Evolutionary conservation across 2,888 invertebrate species (phyloP), one percentile per base, ranked within the genome.

Genomic region (Lucinisca nassula): DNA sequence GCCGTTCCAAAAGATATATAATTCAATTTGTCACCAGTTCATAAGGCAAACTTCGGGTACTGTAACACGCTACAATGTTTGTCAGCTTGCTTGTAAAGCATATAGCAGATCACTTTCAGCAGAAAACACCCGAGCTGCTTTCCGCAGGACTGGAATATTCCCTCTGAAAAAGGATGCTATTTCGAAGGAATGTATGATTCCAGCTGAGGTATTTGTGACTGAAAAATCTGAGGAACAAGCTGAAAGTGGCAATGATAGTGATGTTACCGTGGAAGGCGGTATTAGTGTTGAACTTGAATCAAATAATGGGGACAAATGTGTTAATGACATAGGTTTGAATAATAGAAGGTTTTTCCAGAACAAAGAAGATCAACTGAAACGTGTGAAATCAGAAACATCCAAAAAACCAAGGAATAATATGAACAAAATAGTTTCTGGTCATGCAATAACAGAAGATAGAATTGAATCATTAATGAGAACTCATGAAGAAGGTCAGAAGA

Each of bases 1-100:
- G n/a, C n/a, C n/a, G n/a, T n/a, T n/a, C n/a, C 49, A 90, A 45
- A 67, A 49, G 51, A 81, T 85, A n/a, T 90, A 83, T 35, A 80
- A 88, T 61, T 27, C 35, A 37, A 17, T 51, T 27, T 84, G 86
- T 45, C 86, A 86, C 37, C 84, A 88, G 49, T 49, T 58, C 12
- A 86, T 88, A 35, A 45, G 84, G 3, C 24, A 72, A n/a, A 78
- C 67, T 17, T n/a, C 49, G 17, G 40, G 82, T n/a, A n/a, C 38
- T 12, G 58, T 82, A 4, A 85, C 83, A 14, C 27, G 67, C 10
- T 87, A 79, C n/a, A n/a, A n/a, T n/a, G n/a, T n/a, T n/a, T n/a
- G n/a, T n/a, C n/a, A n/a, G n/a, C n/a, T n/a, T n/a, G n/a, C n/a
- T n/a, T n/a, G n/a, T n/a, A n/a, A n/a, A n/a, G n/a, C n/a, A n/a